Conservation (phyloP, 2,888 invertebrate genomes). For the Thymelicus sylvestris region DNA sequence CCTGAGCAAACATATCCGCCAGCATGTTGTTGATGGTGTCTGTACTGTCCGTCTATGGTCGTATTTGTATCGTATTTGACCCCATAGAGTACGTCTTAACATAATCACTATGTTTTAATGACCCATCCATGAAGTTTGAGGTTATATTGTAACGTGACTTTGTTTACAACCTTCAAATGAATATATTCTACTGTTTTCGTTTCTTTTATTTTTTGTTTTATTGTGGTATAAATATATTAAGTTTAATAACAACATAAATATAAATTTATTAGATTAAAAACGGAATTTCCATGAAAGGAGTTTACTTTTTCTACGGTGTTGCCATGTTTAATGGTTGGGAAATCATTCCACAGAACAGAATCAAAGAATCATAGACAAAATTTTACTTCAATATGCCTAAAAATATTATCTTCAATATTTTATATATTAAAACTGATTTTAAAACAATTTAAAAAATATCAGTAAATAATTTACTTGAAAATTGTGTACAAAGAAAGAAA, state of each 20-base stretch:
- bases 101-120: no score
- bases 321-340: neutral
- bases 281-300: neutral
- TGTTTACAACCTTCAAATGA: slow-evolving; percentile 20
- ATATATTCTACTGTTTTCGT: neutral
- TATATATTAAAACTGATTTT: no score
- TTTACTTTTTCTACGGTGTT: neutral
- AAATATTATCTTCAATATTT: no score
- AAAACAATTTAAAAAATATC: no score
- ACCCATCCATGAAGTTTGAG: neutral
- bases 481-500: no score
- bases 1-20: slow-evolving; percentile 54
- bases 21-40: neutral
- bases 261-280: neutral
- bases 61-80: no score
- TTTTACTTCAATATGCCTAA: neutral
- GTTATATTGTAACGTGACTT: slow-evolving; percentile 35
- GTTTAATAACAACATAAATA: no score
- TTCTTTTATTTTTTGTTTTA: neutral
- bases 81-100: no score
- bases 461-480: no score
- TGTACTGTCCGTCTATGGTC: neutral
- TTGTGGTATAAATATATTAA: neutral
- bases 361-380: neutral
- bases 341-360: neutral